These are phyloP conservation scores for Tylochromis polylepis DNA, from an alignment of 2,113 vertebrate species.

Conservation along the genomic window DNA sequence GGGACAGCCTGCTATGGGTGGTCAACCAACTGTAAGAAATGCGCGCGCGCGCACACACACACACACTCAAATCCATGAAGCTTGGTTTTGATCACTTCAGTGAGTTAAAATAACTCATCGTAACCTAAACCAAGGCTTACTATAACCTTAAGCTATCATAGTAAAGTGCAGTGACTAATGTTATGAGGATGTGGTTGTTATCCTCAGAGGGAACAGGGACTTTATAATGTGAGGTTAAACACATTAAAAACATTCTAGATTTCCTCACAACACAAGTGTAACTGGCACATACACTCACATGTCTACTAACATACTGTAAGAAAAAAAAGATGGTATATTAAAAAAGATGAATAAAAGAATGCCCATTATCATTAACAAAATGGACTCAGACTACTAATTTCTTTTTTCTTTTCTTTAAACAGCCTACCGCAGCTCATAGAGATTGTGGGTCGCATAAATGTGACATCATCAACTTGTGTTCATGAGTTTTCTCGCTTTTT, in stretches of 20 bases:
- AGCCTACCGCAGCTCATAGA: conserved; percentile 96
- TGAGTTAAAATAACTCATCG: background rate
- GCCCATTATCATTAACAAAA: background rate
- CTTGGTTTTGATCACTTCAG: background rate
- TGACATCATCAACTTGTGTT: conserved; percentile 91
- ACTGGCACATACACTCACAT: background rate
- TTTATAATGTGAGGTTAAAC: background rate
- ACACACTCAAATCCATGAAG: background rate
- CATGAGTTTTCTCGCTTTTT: conserved; percentile 99
- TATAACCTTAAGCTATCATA: background rate
- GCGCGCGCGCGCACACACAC: background rate
- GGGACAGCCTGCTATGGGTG: conserved; percentile 95
- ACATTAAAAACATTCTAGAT: background rate
- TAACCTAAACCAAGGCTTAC: background rate
- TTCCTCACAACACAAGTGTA: background rate
- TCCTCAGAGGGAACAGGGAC: background rate
- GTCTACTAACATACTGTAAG: background rate
- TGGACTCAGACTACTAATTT: background rate
- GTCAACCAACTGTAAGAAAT: conserved; percentile 95
- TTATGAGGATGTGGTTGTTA: background rate
- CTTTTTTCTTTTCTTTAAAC: background rate
- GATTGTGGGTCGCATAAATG: conserved; percentile 93
- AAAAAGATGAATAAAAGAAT: background rate
- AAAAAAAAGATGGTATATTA: background rate
- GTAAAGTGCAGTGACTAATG: background rate